Base-by-base conservation (phyloP, 2,888 invertebrate species). In the Drosophila nr. medialis region DNA sequence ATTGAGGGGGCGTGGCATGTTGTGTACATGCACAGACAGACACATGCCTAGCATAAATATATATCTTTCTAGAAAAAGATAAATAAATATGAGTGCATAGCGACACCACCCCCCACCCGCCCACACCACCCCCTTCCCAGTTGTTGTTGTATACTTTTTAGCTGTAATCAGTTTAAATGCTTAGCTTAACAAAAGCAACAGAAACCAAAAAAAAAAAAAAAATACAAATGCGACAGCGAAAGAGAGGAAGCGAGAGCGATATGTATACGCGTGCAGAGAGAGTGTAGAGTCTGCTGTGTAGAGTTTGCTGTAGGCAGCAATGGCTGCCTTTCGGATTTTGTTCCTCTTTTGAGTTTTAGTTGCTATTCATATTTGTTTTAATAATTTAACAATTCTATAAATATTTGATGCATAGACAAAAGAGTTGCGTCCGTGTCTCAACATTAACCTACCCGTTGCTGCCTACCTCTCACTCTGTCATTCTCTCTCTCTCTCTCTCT, bases 341-440 rank as follows among this genome's bases (percentile, higher is more conserved):
- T 40, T 27, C n/a, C 40, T 55, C 49, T 61, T 72, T 66, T 76
- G 65, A 82, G 80, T 82, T 86, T 86, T 86, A 86, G 86, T 87
- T 87, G 86, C 86, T 87, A 86, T 86, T 86, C 87, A 86, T 86
- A 86, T 86, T 86, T 87, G 79, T 83, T 81, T 86, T 76, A 86
- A 86, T 86, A 87, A 86, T 87, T 86, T 73, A 86, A 75, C 75
- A 72, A 70, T 81, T 87, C 86, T 75, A 87, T 86, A 81, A 81
- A 86, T 86, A 67, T 87, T 86, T 86, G 82, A 86, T 87, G 72
- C 62, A 70, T 81, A 82, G 83, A 87, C 86, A 86, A 87, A 86
- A 86, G 87, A 87, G 87, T 86, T 85, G 85, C 74, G 71, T 61
- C 58, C 59, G 15, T 59, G 64, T 66, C 61, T 45, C 48, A 24